These are phyloP conservation scores for Andrena fulva DNA, from an alignment of 2,888 invertebrate species.

Conservation along the genomic window DNA sequence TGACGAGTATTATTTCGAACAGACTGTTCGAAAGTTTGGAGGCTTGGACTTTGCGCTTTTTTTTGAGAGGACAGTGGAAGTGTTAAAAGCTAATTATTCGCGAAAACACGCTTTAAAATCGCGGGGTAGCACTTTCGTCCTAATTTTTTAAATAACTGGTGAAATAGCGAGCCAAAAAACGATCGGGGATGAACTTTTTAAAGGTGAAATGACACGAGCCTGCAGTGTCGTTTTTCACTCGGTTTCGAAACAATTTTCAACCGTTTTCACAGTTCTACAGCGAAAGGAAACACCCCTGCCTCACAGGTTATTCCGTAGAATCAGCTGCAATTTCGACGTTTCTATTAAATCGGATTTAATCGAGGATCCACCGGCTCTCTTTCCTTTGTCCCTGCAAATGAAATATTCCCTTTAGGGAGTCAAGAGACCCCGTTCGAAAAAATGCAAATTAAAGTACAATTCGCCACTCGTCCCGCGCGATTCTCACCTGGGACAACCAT, in stretches of 20 bases:
- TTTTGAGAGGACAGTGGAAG: too few relatives aligned
- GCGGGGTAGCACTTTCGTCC: too few relatives aligned
- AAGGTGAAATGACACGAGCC: too few relatives aligned
- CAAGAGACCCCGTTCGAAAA: not conserved
- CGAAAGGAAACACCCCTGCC: not conserved
- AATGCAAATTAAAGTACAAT: conserved; percentile 20
- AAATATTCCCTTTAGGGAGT: conserved; percentile 3
- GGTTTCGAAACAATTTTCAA: not conserved
- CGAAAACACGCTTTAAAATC: too few relatives aligned
- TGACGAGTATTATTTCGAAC: not conserved
- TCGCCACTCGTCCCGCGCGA: not conserved
- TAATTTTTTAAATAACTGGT: too few relatives aligned
- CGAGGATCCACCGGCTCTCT: not conserved
- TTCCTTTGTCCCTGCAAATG: not conserved
- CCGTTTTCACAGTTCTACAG: not conserved
- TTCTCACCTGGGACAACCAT: not conserved
- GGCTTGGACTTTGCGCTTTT: too few relatives aligned
- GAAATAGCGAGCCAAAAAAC: too few relatives aligned
- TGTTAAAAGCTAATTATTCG: too few relatives aligned
- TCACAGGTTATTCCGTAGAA: conserved; percentile 6
- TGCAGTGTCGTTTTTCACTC: too few relatives aligned
- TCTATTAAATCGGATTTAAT: conserved; percentile 8
- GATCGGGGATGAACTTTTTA: too few relatives aligned
- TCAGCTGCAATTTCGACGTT: conserved; percentile 1
- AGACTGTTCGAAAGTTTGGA: too few relatives aligned